Evolutionary conservation across 2,797 vertebrate genomes (phyloP).

Genomic region (Adelosebastes latens): DNA sequence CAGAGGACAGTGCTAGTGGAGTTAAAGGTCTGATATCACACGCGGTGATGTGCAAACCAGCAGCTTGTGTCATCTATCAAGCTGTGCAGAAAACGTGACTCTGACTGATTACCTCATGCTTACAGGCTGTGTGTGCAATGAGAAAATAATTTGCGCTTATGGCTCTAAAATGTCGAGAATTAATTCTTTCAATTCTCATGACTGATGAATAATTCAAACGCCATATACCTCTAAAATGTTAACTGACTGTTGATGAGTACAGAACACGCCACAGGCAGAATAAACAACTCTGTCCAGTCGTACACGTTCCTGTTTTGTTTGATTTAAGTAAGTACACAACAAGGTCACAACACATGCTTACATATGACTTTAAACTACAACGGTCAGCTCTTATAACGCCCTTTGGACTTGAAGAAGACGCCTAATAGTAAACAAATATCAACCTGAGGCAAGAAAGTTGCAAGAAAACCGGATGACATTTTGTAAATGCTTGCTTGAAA

Average conservation of each 20-base stretch:
- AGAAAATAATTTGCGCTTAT: background rate
- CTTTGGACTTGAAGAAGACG: background rate
- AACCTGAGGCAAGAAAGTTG: background rate
- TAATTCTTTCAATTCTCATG: background rate
- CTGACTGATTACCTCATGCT: conserved; percentile 9
- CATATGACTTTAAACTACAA: background rate
- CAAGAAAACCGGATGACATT: background rate
- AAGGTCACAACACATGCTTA: background rate
- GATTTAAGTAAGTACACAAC: background rate
- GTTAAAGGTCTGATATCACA: conserved; percentile 22
- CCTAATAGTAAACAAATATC: background rate
- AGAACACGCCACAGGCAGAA: background rate
- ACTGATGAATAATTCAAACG: background rate
- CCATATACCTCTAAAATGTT: background rate
- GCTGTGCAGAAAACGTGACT: background rate
- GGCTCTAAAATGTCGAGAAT: background rate
- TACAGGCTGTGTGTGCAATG: background rate
- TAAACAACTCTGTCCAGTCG: background rate
- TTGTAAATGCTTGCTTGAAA: background rate
- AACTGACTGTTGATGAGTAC: background rate
- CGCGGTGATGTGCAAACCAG: conserved; percentile 14
- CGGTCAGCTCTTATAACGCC: background rate
- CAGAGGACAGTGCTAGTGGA: conserved; percentile 17
- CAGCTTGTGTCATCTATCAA: conserved; percentile 9
- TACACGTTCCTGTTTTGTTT: background rate